Evolutionary conservation across 2,113 vertebrate genomes (phyloP).

Genomic region (Sitta europaea): DNA sequence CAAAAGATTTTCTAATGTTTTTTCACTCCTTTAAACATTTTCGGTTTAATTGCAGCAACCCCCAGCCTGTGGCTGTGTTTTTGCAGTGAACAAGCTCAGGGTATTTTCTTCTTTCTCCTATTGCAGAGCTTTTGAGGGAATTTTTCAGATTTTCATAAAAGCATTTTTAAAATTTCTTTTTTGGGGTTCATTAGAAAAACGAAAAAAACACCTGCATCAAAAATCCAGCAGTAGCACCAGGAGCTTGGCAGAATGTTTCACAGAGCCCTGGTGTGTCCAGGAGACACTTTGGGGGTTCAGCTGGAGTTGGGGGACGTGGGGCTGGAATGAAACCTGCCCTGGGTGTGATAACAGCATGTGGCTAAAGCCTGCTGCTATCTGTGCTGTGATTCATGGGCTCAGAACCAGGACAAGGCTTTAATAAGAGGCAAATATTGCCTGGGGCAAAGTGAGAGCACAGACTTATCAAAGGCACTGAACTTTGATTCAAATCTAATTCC

Average conservation of each 20-base stretch:
- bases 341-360: slow-evolving; percentile 61
- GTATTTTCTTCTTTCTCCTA: neutral
- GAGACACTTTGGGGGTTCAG: neutral
- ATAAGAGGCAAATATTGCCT: slow-evolving; percentile 79
- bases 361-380: slow-evolving; percentile 47
- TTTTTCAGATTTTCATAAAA: neutral
- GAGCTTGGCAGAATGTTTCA: neutral
- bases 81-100: neutral
- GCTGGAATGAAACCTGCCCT: slow-evolving; percentile 64
- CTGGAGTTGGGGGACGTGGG: neutral
- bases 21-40: neutral
- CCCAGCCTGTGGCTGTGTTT: neutral
- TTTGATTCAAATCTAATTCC: slow-evolving; percentile 84
- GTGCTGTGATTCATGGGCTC: slow-evolving; percentile 75
- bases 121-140: neutral
- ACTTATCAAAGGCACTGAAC: slow-evolving; percentile 80
- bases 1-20: neutral
- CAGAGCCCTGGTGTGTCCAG: neutral
- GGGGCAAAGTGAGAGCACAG: slow-evolving; percentile 73
- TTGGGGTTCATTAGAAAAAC: neutral
- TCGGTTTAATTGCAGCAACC: neutral
- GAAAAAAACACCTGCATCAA: neutral
- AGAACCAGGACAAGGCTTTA: slow-evolving; percentile 80
- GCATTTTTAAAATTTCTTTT: neutral
- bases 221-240: fast-evolving